Evolutionary conservation across 2,888 invertebrate genomes (phyloP), one percentile per base, ranked within the genome.

Genomic region (Machimus atricapillus): DNA sequence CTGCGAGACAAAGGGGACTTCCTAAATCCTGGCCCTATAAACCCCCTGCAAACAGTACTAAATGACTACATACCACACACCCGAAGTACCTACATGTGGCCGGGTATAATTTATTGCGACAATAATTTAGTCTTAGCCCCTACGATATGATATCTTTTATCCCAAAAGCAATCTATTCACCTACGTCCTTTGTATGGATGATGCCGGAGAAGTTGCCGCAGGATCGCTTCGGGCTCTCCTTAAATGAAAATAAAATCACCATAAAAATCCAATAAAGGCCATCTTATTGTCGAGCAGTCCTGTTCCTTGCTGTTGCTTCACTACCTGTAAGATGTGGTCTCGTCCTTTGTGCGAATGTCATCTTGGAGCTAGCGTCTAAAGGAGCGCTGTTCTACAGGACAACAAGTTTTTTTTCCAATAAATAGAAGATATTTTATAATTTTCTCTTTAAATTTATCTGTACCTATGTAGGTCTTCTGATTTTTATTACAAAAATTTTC

Each of bases 201-300:
- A 46, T 74, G 40, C 16, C 74, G 46, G 40, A 74, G 40, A 27
- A 74, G 43, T 74, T 85, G 74, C 27, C 34, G 31, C 52, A 74
- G 43, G 74, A 85, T 85, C 46, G 85, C 74, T 74, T 73, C 16
- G 85, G 85, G 52, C 74, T 73, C 37, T 85, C 74, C 85, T 85
- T 85, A 85, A 85, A 85, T 85, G 85, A 85, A 85, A 85, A 85
- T 85, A 85, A 85, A 85, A 85, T 85, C 85, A 85, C 85, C 85
- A 85, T 85, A 85, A 85, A 85, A 85, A 85, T 85, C 85, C 85
- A 85, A 85, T 85, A 85, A 85, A 85, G 85, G 85, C 85, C 52
- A 85, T 85, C 85, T 85, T 85, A 85, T 85, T 85, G 85, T 85
- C 85, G 74, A 85, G 85, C 85, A 74, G 74, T 74, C 74, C 74